These are phyloP conservation scores for Mellilla xanthometata DNA, from an alignment of 2,888 invertebrate genomes.

Conservation along the genomic window DNA sequence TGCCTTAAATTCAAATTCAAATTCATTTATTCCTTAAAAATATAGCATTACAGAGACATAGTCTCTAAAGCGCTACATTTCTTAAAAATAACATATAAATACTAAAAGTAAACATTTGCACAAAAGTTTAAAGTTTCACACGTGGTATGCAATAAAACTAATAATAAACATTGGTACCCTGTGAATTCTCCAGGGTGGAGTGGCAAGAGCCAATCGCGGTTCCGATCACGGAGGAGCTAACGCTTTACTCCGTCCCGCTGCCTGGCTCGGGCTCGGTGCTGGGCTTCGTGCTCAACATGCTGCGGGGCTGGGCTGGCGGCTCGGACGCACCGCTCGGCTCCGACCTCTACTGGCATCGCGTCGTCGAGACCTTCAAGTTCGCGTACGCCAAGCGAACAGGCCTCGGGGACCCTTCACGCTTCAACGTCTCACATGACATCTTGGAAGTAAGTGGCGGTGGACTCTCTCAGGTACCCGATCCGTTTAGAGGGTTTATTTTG, in stretches of 20 bases:
- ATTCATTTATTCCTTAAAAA: too few relatives aligned
- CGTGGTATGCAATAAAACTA: too few relatives aligned
- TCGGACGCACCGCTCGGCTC: slow-evolving; percentile 54
- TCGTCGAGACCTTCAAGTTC: slow-evolving; percentile 95
- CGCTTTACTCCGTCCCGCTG: slow-evolving; percentile 89
- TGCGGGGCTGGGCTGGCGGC: slow-evolving; percentile 82
- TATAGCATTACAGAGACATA: too few relatives aligned
- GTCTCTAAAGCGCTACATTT: too few relatives aligned
- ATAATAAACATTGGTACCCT: too few relatives aligned
- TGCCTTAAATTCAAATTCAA: too few relatives aligned
- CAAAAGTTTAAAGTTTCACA: too few relatives aligned
- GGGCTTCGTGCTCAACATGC: slow-evolving; percentile 90
- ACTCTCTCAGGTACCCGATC: too few relatives aligned
- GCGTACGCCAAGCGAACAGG: slow-evolving; percentile 93
- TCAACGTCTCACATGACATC: slow-evolving; percentile 51
- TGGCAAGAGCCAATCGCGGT: slow-evolving; percentile 86
- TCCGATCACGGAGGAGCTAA: slow-evolving; percentile 82
- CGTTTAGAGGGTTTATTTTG: too few relatives aligned
- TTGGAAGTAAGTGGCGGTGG: slow-evolving; percentile 42
- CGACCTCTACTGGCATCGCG: slow-evolving; percentile 87
- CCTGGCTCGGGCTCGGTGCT: slow-evolving; percentile 94
- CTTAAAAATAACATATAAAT: too few relatives aligned
- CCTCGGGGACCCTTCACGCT: slow-evolving; percentile 87
- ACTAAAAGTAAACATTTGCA: too few relatives aligned
- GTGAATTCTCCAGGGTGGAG: slow-evolving; percentile 78